phyloP scores from a whole-genome alignment of 2,888 invertebrate species.

The Phyllotreta striolata region DNA sequence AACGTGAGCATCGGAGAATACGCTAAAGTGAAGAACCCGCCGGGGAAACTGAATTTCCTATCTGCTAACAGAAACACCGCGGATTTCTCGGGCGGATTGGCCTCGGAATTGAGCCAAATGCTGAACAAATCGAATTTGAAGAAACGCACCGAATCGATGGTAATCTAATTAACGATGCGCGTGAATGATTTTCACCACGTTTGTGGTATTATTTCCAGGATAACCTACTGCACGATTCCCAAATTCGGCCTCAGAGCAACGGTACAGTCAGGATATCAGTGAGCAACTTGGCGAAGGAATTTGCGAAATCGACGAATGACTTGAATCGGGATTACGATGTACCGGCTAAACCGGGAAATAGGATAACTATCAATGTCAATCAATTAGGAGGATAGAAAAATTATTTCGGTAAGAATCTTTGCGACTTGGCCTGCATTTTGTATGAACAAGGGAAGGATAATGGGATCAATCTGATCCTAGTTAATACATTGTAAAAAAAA shows the following conservation, averaged over 20 bases:
- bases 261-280: slow-evolving; percentile 59
- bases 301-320: slow-evolving; percentile 57
- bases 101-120: slow-evolving; percentile 78
- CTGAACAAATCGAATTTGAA: slow-evolving; percentile 79
- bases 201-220: too few species aligned
- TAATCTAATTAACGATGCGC: too few species aligned
- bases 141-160: slow-evolving; percentile 74
- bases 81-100: slow-evolving; percentile 62
- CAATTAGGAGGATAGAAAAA: slow-evolving; percentile 46
- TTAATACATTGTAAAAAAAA: too few species aligned
- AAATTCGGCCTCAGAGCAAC: slow-evolving; percentile 57
- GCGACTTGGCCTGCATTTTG: not conserved
- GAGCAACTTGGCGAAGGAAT: slow-evolving; percentile 52
- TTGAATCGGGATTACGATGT: slow-evolving; percentile 44
- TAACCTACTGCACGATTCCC: slow-evolving; percentile 53
- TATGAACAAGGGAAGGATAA: not conserved
- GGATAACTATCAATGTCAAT: slow-evolving; percentile 57
- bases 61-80: slow-evolving; percentile 48
- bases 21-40: slow-evolving; percentile 68
- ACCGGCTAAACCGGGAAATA: slow-evolving; percentile 49
- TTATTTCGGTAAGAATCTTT: slow-evolving; percentile 23
- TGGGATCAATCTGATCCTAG: not conserved
- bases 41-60: slow-evolving; percentile 77
- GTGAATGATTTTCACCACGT: too few species aligned
- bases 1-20: slow-evolving; percentile 77